Evolutionary conservation across 2,888 invertebrate genomes (phyloP).

Genomic region (Busseola fusca): DNA sequence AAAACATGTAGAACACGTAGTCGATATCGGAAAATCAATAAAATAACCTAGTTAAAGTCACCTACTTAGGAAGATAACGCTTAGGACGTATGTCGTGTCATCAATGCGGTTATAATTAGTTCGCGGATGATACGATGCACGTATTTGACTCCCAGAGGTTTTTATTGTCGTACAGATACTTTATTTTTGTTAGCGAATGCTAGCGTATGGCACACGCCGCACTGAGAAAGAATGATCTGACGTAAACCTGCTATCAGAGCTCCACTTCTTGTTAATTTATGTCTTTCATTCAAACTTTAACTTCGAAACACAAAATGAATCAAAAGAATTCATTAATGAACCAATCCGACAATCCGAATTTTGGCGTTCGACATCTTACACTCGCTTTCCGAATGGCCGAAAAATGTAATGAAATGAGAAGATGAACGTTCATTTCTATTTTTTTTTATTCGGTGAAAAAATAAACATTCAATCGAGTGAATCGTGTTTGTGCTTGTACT

Average conservation of each 20-base stretch:
- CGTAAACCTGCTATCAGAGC: not conserved
- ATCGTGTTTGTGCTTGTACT: not conserved
- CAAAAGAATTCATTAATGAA: not conserved
- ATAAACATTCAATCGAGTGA: not conserved
- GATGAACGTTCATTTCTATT: not conserved
- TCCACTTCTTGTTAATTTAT: not conserved
- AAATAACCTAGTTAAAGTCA: slow-evolving; percentile 51
- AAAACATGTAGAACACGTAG: slow-evolving; percentile 25
- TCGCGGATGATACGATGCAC: slow-evolving; percentile 49
- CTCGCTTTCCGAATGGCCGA: not conserved
- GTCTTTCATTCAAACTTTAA: not conserved
- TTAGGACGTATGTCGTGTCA: slow-evolving; percentile 40
- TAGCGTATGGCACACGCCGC: slow-evolving; percentile 1
- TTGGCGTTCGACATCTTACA: not conserved
- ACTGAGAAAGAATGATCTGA: slow-evolving; percentile 8
- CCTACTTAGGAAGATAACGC: slow-evolving; percentile 51
- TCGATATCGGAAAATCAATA: slow-evolving; percentile 52
- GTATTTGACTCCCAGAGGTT: slow-evolving; percentile 61
- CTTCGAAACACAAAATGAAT: not conserved
- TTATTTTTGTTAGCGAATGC: slow-evolving; percentile 49
- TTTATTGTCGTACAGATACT: slow-evolving; percentile 30
- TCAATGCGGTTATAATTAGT: slow-evolving; percentile 58
- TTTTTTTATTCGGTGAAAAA: not conserved
- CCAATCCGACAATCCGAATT: not conserved
- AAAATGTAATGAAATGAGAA: not conserved